A percentile compares a stretch with the other conserved stretches of the same genome.
Conservation (phyloP, 1,140 invertebrate genomes). For the Elymnias hypermnestra region DNA sequence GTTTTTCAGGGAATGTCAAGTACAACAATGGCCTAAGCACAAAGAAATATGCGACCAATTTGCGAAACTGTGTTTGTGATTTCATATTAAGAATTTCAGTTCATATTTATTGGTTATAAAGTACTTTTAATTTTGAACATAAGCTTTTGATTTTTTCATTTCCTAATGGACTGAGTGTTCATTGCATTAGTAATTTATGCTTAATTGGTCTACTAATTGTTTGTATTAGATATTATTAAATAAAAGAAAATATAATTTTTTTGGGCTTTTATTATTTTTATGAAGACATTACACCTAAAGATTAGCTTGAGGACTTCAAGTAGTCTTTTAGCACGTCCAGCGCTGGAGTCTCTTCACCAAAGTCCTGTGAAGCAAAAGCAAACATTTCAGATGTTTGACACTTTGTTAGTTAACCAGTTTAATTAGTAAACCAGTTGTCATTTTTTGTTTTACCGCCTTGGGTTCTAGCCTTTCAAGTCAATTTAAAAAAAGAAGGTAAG, state of each 20-base stretch:
- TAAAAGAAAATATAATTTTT: conserved; percentile 47
- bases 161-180: too few relatives aligned
- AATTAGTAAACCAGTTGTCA: background rate
- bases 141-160: conserved; percentile 1
- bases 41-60: conserved; percentile 75
- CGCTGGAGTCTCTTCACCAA: conserved; percentile 95
- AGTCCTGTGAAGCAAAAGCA: conserved; percentile 83
- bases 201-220: too few relatives aligned
- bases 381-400: background rate
- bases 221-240: too few relatives aligned
- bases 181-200: too few relatives aligned
- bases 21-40: conserved; percentile 76
- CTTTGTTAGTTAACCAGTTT: too few relatives aligned
- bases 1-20: conserved; percentile 75
- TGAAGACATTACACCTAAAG: conserved; percentile 53
- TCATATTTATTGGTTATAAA: too few relatives aligned
- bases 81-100: background rate
- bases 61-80: conserved; percentile 36
- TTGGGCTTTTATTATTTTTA: conserved; percentile 61
- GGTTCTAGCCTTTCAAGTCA: too few relatives aligned
- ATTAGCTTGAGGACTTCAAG: conserved; percentile 80
- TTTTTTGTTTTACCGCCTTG: background rate
- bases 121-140: conserved; percentile 6
- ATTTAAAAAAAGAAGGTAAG: too few relatives aligned
- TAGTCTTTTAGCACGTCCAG: conserved; percentile 95